A percentile compares a stretch with the other conserved stretches of the same genome.
Evolutionary conservation across 2,888 invertebrate genomes (phyloP).

Genomic region (Copidosoma aretas): DNA sequence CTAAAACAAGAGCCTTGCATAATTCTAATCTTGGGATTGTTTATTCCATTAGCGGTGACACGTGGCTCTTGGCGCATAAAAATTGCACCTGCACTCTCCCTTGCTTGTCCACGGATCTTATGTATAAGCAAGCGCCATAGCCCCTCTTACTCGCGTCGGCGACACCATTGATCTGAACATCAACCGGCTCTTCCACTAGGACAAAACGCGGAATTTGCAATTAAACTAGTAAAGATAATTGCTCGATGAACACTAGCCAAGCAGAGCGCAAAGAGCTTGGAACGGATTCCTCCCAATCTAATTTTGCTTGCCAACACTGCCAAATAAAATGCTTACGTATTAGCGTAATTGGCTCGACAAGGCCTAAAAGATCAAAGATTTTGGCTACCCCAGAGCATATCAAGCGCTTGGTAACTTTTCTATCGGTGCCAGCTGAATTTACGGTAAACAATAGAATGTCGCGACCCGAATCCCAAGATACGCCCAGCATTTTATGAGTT

Average conservation of each 20-base stretch:
- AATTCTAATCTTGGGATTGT: slow-evolving; percentile 6
- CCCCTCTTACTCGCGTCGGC: slow-evolving; percentile 16
- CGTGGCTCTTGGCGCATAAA: slow-evolving; percentile 12
- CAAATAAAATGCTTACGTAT: slow-evolving; percentile 4
- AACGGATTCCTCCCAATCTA: slow-evolving; percentile 19
- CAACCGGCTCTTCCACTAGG: background rate
- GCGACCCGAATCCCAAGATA: background rate
- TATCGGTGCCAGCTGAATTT: no score
- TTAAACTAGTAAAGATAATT: slow-evolving; percentile 7
- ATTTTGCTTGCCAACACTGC: slow-evolving; percentile 10
- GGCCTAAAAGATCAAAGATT: slow-evolving; percentile 1
- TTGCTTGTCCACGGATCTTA: background rate
- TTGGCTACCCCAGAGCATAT: background rate
- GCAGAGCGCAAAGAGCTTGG: slow-evolving; percentile 1
- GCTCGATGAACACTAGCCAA: slow-evolving; percentile 1
- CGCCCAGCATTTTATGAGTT: background rate
- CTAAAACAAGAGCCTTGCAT: no score
- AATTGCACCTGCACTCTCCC: background rate
- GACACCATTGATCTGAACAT: slow-evolving; percentile 16
- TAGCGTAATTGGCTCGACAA: background rate
- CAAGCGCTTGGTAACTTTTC: background rate
- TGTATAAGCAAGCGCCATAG: slow-evolving; percentile 19
- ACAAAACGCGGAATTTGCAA: background rate
- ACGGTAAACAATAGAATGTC: background rate
- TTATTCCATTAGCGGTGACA: background rate